Evolutionary conservation across 2,113 vertebrate genomes (phyloP).

Genomic region (Anarrhichthys ocellatus): DNA sequence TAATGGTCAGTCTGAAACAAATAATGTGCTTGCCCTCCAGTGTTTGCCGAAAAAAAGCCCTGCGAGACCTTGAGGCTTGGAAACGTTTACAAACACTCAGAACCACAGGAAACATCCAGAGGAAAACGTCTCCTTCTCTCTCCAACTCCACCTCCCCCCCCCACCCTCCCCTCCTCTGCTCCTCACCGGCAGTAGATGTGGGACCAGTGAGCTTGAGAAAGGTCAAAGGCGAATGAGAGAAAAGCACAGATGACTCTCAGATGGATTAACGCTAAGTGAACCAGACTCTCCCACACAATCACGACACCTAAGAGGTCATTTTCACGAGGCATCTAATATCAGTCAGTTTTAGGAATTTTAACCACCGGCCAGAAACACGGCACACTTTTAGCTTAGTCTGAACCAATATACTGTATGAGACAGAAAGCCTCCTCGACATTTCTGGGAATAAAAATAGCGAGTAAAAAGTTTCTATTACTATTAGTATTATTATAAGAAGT

Average conservation of each 20-base stretch:
- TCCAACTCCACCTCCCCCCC: neutral
- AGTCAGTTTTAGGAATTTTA: slow-evolving; percentile 20
- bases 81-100: slow-evolving; percentile 72
- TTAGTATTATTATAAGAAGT: slow-evolving; percentile 26
- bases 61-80: slow-evolving; percentile 72
- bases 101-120: slow-evolving; percentile 75
- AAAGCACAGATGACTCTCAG: slow-evolving; percentile 80
- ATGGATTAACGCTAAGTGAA: slow-evolving; percentile 81
- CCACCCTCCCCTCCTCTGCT: slow-evolving; percentile 22
- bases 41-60: slow-evolving; percentile 51
- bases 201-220: slow-evolving; percentile 76
- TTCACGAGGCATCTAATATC: slow-evolving; percentile 48
- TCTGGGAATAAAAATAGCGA: neutral
- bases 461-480: neutral
- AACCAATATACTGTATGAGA: neutral
- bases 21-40: slow-evolving; percentile 67
- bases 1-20: slow-evolving; percentile 72
- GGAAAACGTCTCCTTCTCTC: slow-evolving; percentile 54
- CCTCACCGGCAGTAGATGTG: slow-evolving; percentile 59
- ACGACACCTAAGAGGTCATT: slow-evolving; percentile 68
- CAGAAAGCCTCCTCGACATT: neutral
- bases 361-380: neutral
- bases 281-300: slow-evolving; percentile 74
- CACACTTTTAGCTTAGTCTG: neutral
- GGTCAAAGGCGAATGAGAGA: slow-evolving; percentile 77